Evolutionary conservation across 2,113 vertebrate genomes (phyloP).

Genomic region (Passerina amoena): DNA sequence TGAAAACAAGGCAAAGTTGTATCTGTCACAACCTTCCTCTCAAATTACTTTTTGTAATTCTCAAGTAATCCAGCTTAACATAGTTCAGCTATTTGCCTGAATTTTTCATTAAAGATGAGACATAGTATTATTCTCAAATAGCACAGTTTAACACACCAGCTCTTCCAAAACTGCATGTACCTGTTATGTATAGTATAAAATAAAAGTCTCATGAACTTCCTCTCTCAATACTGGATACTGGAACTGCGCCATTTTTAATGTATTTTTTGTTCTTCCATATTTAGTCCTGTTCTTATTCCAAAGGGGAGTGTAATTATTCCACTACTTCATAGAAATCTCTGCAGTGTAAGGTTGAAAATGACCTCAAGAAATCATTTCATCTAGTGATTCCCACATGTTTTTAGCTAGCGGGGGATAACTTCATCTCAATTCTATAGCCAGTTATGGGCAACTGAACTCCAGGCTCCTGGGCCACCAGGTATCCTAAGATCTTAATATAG

Average conservation of each 20-base stretch:
- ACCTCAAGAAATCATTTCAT: neutral
- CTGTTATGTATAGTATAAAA: constrained; percentile 33
- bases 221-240: neutral
- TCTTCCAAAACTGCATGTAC: constrained; percentile 37
- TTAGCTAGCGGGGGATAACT: neutral
- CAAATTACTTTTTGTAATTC: constrained; percentile 54
- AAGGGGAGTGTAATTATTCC: neutral
- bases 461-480: neutral
- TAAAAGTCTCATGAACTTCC: constrained; percentile 45
- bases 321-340: neutral
- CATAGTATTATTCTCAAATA: constrained; percentile 20
- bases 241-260: neutral
- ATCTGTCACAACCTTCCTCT: constrained; percentile 39
- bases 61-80: constrained; percentile 44
- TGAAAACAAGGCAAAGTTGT: constrained; percentile 40
- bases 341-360: neutral
- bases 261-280: constrained; percentile 60
- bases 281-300: constrained; percentile 33
- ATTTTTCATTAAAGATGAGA: constrained; percentile 47
- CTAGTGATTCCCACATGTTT: neutral
- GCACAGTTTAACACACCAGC: constrained; percentile 28
- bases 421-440: neutral
- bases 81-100: constrained; percentile 6
- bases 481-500: neutral
- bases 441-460: neutral